Base-by-base conservation (phyloP, 53 echinoderm and acorn worm genomes). In the Arbacia lixula region DNA sequence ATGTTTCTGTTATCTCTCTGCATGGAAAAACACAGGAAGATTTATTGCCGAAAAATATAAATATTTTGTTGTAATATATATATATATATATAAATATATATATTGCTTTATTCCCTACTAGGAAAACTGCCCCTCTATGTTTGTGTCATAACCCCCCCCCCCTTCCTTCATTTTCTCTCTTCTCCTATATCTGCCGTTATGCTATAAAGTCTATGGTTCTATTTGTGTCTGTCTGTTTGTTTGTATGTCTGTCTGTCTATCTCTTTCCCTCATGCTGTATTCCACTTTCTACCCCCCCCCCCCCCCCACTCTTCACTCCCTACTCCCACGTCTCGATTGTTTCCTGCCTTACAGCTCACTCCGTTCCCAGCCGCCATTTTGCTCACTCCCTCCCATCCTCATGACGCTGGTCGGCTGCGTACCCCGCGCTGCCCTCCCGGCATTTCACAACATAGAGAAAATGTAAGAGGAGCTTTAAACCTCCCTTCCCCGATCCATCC, bases 401-500 rank as follows among this genome's bases (percentile, higher is more conserved):
- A n/a, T n/a, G n/a, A n/a, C n/a, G n/a, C n/a, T n/a, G n/a, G 46
- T 42, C 3, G 12, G 2, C 40, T 42, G 28, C 42, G 69, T 41
- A n/a, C 69, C 27, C 5, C 42, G 3, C 33, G 53, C 49, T 53
- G 74, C 53, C 74, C 53, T 74, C 43, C 9, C 51, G 53, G 51
- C 74, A 34, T 31, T 74, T 16, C 51, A 74, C 33, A 74, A 74
- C 74, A 74, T 46, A 33, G 16, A 19, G 74, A 53, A 74, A 74
- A 74, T 74, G 74, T 74, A 50, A 74, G 29, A 5, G n/a, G 74
- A 52, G 74, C 52, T 74, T 74, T 31, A 9, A 74, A 50, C 19
- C 34, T 53, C 33, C 5, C 21, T 12, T 14, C 46, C 32, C 6
- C 51, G 33, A 2, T 69, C 25, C 3, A 42, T 69, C 12, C 42